phyloP scores from a whole-genome alignment of 2,888 invertebrate genomes.

The Ellobium chinense region DNA sequence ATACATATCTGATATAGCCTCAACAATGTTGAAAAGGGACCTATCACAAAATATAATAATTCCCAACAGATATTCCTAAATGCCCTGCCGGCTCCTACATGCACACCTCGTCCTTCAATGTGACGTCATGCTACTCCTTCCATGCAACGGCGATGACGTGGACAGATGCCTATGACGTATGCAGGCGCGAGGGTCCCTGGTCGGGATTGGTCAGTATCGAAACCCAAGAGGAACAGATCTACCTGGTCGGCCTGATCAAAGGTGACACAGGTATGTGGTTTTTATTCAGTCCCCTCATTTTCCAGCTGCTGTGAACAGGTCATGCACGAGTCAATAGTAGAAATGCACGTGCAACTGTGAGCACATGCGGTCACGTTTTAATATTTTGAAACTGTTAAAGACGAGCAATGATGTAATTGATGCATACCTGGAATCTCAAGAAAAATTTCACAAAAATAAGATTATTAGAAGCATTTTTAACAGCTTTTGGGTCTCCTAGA shows the following conservation, averaged over 20 bases:
- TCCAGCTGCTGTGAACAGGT: no score
- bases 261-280: conserved; percentile 55
- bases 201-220: conserved; percentile 57
- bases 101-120: conserved; percentile 44
- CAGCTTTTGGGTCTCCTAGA: no score
- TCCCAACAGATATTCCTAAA: conserved; percentile 51
- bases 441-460: no score
- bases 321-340: no score
- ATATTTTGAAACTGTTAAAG: no score
- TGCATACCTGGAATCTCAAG: no score
- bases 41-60: not conserved
- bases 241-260: conserved; percentile 56
- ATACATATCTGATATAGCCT: no score
- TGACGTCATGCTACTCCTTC: conserved; percentile 62
- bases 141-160: conserved; percentile 57
- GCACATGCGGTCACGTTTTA: no score
- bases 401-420: no score
- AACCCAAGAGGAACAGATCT: conserved; percentile 55
- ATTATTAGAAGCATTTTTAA: no score
- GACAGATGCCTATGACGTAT: conserved; percentile 56
- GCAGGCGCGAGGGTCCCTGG: conserved; percentile 55
- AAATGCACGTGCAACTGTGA: no score
- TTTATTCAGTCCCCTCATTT: no score
- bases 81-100: conserved; percentile 47
- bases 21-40: not conserved